Percentiles rank a stretch among this genome's conserved stretches.
phyloP scores from a whole-genome alignment of 2,888 invertebrate species.

The Carpatolechia fugitivella region DNA sequence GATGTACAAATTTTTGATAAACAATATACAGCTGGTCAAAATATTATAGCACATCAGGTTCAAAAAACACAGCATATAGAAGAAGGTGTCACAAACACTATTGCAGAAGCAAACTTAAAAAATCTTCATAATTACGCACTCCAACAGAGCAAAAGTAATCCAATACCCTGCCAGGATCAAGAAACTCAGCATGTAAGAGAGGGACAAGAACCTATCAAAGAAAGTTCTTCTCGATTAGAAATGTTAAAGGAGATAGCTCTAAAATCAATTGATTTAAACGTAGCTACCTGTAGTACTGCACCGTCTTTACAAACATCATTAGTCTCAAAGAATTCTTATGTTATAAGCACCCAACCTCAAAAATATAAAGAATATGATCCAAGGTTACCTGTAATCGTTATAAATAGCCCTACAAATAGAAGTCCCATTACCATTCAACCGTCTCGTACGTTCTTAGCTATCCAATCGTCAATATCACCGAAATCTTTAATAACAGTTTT shows the following conservation, averaged over 20 bases:
- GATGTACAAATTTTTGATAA: no score
- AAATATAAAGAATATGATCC: neutral
- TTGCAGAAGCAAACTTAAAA: no score
- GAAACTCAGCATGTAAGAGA: no score
- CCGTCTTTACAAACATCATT: neutral
- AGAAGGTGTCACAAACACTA: no score
- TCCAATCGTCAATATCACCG: constrained; percentile 30
- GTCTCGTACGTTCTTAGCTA: constrained; percentile 28
- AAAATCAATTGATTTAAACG: constrained; percentile 17
- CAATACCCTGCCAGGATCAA: no score
- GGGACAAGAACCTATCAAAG: no score
- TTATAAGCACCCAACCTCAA: neutral
- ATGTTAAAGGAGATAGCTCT: constrained; percentile 26
- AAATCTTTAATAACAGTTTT: constrained; percentile 26
- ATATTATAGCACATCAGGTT: no score
- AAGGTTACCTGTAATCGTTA: neutral
- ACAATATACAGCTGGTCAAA: no score
- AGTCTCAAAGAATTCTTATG: neutral
- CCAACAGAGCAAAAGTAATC: no score
- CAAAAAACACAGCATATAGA: no score
- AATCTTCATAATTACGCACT: no score
- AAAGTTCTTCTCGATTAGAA: constrained; percentile 13
- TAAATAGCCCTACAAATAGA: constrained; percentile 13
- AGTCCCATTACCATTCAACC: constrained; percentile 29
- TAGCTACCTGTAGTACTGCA: neutral